These are phyloP conservation scores for Nannospalax galili DNA, from an alignment of 2,113 vertebrate genomes.

Conservation along the genomic window DNA sequence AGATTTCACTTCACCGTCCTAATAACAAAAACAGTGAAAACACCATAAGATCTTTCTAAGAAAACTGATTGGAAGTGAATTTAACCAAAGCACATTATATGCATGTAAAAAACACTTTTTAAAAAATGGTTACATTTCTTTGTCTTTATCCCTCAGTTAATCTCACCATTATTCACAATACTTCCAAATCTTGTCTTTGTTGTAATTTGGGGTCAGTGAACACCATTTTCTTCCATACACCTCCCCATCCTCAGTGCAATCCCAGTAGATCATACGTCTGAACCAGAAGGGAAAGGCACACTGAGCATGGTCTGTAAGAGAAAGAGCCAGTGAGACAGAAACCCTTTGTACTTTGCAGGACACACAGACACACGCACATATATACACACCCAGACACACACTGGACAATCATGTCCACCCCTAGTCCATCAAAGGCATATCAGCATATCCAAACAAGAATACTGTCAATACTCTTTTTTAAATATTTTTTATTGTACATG, in stretches of 20 bases:
- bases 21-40: neutral
- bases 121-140: neutral
- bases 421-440: too few species aligned
- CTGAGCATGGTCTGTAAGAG: constrained; percentile 54
- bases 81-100: too few species aligned
- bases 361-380: neutral
- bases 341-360: neutral
- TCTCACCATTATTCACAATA: neutral
- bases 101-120: too few species aligned
- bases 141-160: fast-evolving
- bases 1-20: neutral
- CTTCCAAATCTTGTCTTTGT: constrained; percentile 59
- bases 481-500: too few species aligned
- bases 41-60: too few species aligned
- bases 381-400: neutral
- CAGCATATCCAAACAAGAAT: too few species aligned
- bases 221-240: constrained; percentile 49
- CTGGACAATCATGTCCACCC: too few species aligned
- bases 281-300: constrained; percentile 75
- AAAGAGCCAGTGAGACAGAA: neutral
- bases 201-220: constrained; percentile 68
- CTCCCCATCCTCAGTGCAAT: neutral
- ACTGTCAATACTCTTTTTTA: too few species aligned
- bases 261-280: constrained; percentile 54
- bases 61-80: too few species aligned